Evolutionary conservation across 1,140 invertebrate species (phyloP).

Genomic region (Druon quercuslanigerum): DNA sequence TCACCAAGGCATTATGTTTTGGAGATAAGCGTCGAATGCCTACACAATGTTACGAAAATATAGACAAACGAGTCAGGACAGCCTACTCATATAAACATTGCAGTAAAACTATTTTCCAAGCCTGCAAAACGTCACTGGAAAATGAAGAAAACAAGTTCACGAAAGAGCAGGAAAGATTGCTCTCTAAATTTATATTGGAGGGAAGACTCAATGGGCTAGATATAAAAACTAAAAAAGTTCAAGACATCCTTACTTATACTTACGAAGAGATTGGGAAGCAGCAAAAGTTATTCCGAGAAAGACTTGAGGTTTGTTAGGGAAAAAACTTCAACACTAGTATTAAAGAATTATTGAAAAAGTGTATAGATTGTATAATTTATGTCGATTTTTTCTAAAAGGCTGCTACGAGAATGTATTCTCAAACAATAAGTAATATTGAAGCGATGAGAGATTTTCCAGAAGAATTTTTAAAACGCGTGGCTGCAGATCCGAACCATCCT

Average conservation of each 20-base stretch:
- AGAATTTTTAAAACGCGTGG: conserved; percentile 81
- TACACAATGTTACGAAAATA: conserved; percentile 83
- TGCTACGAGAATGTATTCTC: not conserved
- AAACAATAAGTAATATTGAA: conserved; percentile 73
- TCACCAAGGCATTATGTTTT: conserved; percentile 88
- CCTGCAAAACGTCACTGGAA: conserved; percentile 79
- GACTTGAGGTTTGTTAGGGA: conserved; percentile 73
- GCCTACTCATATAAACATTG: conserved; percentile 82
- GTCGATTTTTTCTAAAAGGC: not conserved
- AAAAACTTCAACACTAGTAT: conserved; percentile 31
- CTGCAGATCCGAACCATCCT: conserved; percentile 78
- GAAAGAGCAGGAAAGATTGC: conserved; percentile 82
- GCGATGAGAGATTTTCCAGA: conserved; percentile 85
- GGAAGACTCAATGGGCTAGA: conserved; percentile 87
- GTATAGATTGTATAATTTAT: not conserved
- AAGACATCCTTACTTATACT: conserved; percentile 62
- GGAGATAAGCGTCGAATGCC: conserved; percentile 89
- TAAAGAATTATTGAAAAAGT: conserved; percentile 36
- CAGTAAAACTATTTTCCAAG: conserved; percentile 81
- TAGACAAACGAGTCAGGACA: conserved; percentile 83
- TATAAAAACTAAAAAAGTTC: conserved; percentile 60
- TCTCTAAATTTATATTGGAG: conserved; percentile 88
- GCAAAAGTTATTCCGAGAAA: conserved; percentile 78
- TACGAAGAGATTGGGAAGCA: conserved; percentile 69
- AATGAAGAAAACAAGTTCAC: conserved; percentile 77